Base-by-base conservation (phyloP, 2,888 invertebrate species). In the Parelbella ahira region DNA sequence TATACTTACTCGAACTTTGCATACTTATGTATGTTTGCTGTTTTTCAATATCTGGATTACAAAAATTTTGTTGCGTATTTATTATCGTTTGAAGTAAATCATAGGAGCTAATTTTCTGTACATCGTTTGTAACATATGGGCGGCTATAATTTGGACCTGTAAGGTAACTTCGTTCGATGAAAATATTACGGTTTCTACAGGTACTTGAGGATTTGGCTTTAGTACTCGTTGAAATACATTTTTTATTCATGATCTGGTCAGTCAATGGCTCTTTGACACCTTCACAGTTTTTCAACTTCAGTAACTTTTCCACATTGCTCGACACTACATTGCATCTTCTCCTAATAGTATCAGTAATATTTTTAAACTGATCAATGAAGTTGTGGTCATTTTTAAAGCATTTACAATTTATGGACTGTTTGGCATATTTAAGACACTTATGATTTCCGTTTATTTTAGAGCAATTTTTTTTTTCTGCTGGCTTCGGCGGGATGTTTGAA, bases 61-160 rank as follows among this genome's bases (percentile, higher is more conserved):
- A 2, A 9, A 12, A 19, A 12, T 44, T 34, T 43, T 41, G 34
- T 47, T 69, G 64, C 46, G 45, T 65, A 19, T 48, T 54, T 8
- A 68, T 38, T 49, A 77, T 56, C 4, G 80, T 70, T 50, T 72
- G 57, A 7, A 83, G 47, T 19, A 83, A 63, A 48, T 82, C 81
- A 48, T 70, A 66, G 0, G 78, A 73, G 11, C 68, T 72, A 47
- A 65, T 61, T 10, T 33, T 2, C n/a, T 27, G 4, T 13, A 9
- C 2, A n/a, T n/a, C n/a, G n/a, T n/a, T n/a, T n/a, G n/a, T n/a
- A n/a, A n/a, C n/a, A n/a, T n/a, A n/a, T n/a, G n/a, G n/a, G n/a
- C n/a, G n/a, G n/a, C n/a, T n/a, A n/a, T n/a, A n/a, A n/a, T n/a
- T n/a, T n/a, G n/a, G n/a, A n/a, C n/a, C n/a, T n/a, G n/a, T n/a